These are phyloP conservation scores for Galerucella nymphaeae DNA, from an alignment of 2,888 invertebrate species.

Conservation along the genomic window DNA sequence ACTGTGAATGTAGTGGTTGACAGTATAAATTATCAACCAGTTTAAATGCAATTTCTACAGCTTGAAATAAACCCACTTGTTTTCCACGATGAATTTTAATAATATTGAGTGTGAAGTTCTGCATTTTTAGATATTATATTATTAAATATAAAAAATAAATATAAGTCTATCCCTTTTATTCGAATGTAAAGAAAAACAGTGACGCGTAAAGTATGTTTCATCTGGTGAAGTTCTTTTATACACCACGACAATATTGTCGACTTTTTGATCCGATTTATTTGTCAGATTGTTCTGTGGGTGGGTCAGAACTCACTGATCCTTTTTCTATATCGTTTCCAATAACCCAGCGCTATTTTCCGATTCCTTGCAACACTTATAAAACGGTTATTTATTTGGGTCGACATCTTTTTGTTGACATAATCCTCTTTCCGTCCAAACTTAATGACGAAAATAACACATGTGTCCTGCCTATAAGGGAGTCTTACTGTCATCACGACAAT, in stretches of 20 bases:
- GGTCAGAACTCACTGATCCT: slow-evolving; percentile 64
- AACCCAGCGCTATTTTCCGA: slow-evolving; percentile 44
- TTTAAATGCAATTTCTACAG: too few species aligned
- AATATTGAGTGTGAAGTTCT: too few species aligned
- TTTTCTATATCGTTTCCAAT: slow-evolving; percentile 63
- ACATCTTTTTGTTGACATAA: slow-evolving; percentile 60
- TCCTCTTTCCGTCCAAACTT: slow-evolving; percentile 64
- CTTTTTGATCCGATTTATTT: slow-evolving; percentile 68
- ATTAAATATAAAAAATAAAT: too few species aligned
- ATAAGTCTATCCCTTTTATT: slow-evolving; percentile 3
- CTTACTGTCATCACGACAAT: slow-evolving; percentile 65
- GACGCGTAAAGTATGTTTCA: slow-evolving; percentile 62
- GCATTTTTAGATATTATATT: too few species aligned
- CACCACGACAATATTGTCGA: slow-evolving; percentile 66
- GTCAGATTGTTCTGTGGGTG: slow-evolving; percentile 65
- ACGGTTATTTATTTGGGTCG: slow-evolving; percentile 38
- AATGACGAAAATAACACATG: slow-evolving; percentile 67
- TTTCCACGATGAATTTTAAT: too few species aligned
- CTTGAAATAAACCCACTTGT: too few species aligned
- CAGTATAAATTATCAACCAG: too few species aligned
- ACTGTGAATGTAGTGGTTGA: too few species aligned
- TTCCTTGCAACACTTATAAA: not conserved
- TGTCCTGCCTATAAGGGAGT: slow-evolving; percentile 63
- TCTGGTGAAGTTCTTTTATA: slow-evolving; percentile 59
- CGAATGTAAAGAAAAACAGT: slow-evolving; percentile 53